Conservation (phyloP, 2,888 invertebrate genomes). For the Unio delphinus region DNA sequence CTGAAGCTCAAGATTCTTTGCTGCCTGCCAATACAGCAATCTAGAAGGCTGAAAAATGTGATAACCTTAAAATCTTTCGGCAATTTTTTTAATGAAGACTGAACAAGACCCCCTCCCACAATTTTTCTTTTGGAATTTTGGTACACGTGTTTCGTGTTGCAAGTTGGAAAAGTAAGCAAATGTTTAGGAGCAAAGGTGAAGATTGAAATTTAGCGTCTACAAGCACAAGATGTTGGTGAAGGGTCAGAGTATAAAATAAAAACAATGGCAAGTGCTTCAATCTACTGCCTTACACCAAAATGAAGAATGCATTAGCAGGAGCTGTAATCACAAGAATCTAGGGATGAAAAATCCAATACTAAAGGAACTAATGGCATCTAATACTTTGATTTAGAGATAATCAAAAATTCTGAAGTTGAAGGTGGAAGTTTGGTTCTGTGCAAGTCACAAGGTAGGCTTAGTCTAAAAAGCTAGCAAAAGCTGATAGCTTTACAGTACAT, state of each 20-base stretch:
- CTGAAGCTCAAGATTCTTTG: constrained; percentile 12
- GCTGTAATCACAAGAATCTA: background rate
- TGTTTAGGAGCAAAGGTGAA: constrained; percentile 15
- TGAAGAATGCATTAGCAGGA: background rate
- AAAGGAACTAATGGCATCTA: background rate
- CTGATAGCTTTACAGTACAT: too few species aligned
- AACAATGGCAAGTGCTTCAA: background rate
- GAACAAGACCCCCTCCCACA: too few species aligned
- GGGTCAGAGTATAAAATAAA: background rate
- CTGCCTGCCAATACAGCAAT: too few species aligned
- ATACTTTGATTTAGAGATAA: background rate
- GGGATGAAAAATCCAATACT: background rate
- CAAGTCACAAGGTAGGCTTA: too few species aligned
- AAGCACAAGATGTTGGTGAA: background rate
- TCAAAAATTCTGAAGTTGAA: too few species aligned
- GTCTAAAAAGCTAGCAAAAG: too few species aligned
- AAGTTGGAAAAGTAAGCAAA: constrained; percentile 18
- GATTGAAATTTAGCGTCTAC: background rate
- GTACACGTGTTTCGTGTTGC: constrained; percentile 52
- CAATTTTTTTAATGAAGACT: too few species aligned
- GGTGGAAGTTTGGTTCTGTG: too few species aligned
- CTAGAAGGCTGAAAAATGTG: too few species aligned
- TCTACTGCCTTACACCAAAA: background rate
- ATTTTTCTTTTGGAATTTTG: constrained; percentile 5
- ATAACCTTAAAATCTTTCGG: too few species aligned